phyloP scores from a whole-genome alignment of 2,797 vertebrate species.

The Anniella stebbinsi region DNA sequence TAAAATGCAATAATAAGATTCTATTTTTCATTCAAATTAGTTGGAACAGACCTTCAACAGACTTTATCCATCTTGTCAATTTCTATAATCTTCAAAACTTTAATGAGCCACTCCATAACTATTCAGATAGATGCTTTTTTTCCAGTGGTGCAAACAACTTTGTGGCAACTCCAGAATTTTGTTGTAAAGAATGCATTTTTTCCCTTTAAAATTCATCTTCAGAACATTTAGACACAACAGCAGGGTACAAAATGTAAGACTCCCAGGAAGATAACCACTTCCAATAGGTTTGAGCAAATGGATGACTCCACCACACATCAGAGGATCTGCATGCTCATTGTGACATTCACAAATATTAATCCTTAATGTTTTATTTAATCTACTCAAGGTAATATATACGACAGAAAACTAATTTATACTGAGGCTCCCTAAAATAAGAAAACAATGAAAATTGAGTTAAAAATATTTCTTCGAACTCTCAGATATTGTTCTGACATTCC shows the following conservation, averaged over 20 bases:
- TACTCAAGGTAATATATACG: neutral
- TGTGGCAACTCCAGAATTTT: neutral
- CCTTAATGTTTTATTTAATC: neutral
- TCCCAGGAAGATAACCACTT: neutral
- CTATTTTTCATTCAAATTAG: neutral
- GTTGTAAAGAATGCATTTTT: neutral
- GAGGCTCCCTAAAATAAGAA: neutral
- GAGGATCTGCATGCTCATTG: neutral
- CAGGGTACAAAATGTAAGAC: neutral
- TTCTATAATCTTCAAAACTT: neutral
- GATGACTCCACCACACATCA: neutral
- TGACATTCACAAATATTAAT: neutral
- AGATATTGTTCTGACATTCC: neutral
- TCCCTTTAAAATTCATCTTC: neutral
- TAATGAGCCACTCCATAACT: neutral
- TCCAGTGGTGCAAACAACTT: neutral
- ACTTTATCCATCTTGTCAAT: neutral
- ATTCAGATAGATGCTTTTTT: neutral
- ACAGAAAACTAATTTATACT: neutral
- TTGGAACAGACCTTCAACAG: neutral
- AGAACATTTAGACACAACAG: neutral
- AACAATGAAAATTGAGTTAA: neutral
- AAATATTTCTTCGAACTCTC: neutral
- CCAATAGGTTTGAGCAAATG: neutral
- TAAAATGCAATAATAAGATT: neutral